Percentiles rank a stretch among this genome's conserved stretches.
Conservation (phyloP, 2,888 invertebrate genomes). For the Nesidiocoris tenuis region DNA sequence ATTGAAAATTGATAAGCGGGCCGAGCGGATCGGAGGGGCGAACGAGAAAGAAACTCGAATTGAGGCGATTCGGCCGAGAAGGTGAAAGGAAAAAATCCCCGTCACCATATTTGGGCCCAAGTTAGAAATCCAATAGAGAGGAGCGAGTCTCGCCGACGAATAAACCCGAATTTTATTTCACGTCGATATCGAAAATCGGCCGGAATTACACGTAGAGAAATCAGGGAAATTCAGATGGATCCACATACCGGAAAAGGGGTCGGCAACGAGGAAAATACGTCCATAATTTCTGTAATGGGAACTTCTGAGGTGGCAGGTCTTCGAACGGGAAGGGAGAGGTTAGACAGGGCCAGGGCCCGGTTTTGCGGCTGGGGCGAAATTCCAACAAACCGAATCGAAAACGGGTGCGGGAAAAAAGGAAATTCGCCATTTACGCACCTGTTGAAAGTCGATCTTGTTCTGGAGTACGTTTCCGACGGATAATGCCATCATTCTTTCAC, state of each 20-base stretch:
- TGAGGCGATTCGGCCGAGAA: not conserved
- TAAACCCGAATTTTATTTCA: too few relatives aligned
- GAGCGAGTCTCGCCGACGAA: too few relatives aligned
- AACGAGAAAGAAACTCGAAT: not conserved
- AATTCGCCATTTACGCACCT: constrained; percentile 37
- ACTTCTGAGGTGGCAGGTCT: constrained; percentile 37
- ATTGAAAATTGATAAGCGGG: not conserved
- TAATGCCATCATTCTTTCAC: constrained; percentile 47
- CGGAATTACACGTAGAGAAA: not conserved
- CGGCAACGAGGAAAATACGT: not conserved
- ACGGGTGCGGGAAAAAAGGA: not conserved
- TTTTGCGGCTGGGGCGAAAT: not conserved
- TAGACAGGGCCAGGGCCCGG: constrained; percentile 7
- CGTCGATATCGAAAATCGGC: constrained; percentile 5
- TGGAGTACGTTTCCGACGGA: constrained; percentile 47
- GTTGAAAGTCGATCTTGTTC: constrained; percentile 47
- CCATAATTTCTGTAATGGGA: not conserved
- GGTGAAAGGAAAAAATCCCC: constrained; percentile 32
- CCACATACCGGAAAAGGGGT: not conserved
- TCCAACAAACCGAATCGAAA: not conserved
- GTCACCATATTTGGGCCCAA: constrained; percentile 37
- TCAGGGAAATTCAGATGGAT: not conserved
- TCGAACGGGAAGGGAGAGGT: constrained; percentile 29
- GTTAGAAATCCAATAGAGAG: constrained; percentile 32
- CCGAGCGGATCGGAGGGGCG: not conserved